Evolutionary conservation across 2,797 vertebrate species (phyloP), one percentile per base, ranked within the genome.

Genomic region (Melanogrammus aeglefinus): DNA sequence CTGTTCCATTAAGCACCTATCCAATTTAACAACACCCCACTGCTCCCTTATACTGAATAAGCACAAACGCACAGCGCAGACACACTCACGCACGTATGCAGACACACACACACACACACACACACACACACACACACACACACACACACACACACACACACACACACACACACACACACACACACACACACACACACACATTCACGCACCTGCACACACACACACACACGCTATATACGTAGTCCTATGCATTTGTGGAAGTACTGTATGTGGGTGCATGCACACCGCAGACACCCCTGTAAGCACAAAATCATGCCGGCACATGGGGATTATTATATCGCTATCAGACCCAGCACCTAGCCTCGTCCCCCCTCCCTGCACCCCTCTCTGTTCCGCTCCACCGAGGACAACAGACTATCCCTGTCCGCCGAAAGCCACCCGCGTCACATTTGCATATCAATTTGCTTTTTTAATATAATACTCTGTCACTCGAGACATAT

Each of bases 361-460:
- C 24, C 38, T 44, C 63, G 12, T 35, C 47, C 82, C 81, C 41
- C 13, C 41, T 44, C 41, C 12, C 41, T 8, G 9, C 3, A 10
- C 41, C 41, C 82, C 82, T 81, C 82, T 85, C 85, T 87, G 92
- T 92, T 93, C 91, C 88, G 90, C 91, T 92, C 85, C 86, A 90
- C 69, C 79, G 86, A 87, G 87, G 89, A 92, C 91, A 91, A 92
- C 91, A 92, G 89, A 90, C 92, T 91, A 89, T 90, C 88, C 90
- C 88, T 84, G 90, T 90, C 84, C 89, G 89, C 87, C 47, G 85
- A 89, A 90, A 91, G 90, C 88, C 86, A 91, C 89, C 90, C 84
- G 84, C 85, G 89, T 85, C 77, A 84, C 89, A 94, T 94, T 94
- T 94, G 92, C 94, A 94, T 94, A 94, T 94, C 92, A 93, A 92